phyloP scores from a whole-genome alignment of 2,888 invertebrate species.

The Unio pictorum region DNA sequence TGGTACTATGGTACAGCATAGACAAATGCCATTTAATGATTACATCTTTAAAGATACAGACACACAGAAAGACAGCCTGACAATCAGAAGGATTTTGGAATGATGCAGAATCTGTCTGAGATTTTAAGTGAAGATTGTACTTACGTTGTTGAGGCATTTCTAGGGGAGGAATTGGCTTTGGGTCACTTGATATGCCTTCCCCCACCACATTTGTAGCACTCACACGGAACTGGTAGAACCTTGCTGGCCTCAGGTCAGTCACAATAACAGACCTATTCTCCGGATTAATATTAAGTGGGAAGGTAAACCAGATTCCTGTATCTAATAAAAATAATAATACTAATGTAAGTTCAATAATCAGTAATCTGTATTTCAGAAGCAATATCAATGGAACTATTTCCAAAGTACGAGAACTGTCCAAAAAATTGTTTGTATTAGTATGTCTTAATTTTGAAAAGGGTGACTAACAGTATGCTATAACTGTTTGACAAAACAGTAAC shows the following conservation, averaged over 20 bases:
- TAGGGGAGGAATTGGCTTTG: constrained; percentile 86
- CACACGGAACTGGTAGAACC: constrained; percentile 96
- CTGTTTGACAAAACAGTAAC: too few relatives aligned
- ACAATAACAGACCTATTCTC: constrained; percentile 89
- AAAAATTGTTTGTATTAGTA: too few relatives aligned
- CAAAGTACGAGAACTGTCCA: too few relatives aligned
- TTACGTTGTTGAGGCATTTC: constrained; percentile 95
- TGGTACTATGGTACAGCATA: too few relatives aligned
- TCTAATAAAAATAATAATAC: background rate
- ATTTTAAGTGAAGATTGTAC: constrained; percentile 43
- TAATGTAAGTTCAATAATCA: background rate
- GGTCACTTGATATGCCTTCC: constrained; percentile 91
- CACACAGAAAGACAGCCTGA: too few relatives aligned
- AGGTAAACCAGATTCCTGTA: constrained; percentile 71
- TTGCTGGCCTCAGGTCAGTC: constrained; percentile 89
- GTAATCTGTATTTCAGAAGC: background rate
- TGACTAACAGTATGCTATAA: too few relatives aligned
- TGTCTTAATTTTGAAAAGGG: too few relatives aligned
- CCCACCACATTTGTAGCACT: constrained; percentile 97
- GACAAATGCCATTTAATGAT: too few relatives aligned
- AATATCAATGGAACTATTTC: too few relatives aligned
- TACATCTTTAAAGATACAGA: too few relatives aligned
- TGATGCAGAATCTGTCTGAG: too few relatives aligned
- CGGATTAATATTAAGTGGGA: constrained; percentile 89
- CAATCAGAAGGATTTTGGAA: too few relatives aligned